Evolutionary conservation across 2,113 vertebrate genomes (phyloP).

Genomic region (Ursus arctos): DNA sequence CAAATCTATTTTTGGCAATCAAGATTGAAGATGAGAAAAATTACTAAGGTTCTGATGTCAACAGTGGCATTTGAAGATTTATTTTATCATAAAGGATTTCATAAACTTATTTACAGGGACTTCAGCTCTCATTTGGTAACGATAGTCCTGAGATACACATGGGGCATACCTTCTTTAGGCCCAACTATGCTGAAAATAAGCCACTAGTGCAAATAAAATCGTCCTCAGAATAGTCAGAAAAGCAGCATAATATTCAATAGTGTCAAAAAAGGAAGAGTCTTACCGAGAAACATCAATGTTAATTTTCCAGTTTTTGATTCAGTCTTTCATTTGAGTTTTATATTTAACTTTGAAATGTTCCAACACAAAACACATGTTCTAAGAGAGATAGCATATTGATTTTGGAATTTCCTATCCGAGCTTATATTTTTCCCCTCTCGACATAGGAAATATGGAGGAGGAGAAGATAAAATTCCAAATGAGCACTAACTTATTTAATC

Average conservation of each 20-base stretch:
- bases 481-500: slow-evolving; percentile 18
- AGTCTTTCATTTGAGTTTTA: slow-evolving; percentile 29
- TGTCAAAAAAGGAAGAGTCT: neutral
- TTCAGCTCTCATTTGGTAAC: neutral
- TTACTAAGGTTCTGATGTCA: slow-evolving; percentile 33
- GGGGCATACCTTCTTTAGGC: neutral
- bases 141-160: neutral
- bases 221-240: neutral
- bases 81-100: slow-evolving; percentile 21
- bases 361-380: neutral
- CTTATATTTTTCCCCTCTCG: neutral
- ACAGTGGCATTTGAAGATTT: slow-evolving; percentile 37
- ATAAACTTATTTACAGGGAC: neutral
- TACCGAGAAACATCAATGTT: neutral
- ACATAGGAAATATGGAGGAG: slow-evolving; percentile 22
- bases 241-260: neutral
- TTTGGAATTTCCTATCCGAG: slow-evolving; percentile 16
- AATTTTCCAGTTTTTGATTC: slow-evolving; percentile 30
- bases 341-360: neutral
- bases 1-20: slow-evolving; percentile 60
- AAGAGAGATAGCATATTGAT: neutral
- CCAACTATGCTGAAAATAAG: neutral
- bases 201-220: neutral
- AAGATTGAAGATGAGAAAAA: slow-evolving; percentile 37
- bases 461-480: slow-evolving; percentile 1